Evolutionary conservation across 2,888 invertebrate species (phyloP).

Genomic region (Chouioia cunea): DNA sequence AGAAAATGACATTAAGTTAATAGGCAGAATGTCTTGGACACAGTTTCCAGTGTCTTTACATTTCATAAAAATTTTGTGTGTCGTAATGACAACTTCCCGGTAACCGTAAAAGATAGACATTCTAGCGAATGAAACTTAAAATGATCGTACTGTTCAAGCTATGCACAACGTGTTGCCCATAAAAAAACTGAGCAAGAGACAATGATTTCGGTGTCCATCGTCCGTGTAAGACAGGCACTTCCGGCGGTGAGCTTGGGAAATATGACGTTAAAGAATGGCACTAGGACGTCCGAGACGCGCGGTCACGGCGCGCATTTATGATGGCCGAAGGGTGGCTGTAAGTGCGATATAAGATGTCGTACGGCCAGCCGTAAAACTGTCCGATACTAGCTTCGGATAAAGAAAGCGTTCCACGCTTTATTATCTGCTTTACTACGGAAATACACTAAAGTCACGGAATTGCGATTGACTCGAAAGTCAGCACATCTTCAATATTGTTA

Average conservation of each 20-base stretch:
- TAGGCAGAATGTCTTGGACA: too few relatives aligned
- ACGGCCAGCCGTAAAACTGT: slow-evolving; percentile 54
- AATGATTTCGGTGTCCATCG: slow-evolving; percentile 1
- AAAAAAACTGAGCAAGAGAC: slow-evolving; percentile 1
- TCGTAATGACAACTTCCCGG: too few relatives aligned
- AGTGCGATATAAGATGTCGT: slow-evolving; percentile 57
- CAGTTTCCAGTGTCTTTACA: too few relatives aligned
- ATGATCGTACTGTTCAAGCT: neutral
- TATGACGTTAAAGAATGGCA: slow-evolving; percentile 31
- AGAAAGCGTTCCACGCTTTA: slow-evolving; percentile 54
- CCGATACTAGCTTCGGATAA: slow-evolving; percentile 44
- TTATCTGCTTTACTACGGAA: slow-evolving; percentile 58
- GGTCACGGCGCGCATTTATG: slow-evolving; percentile 52
- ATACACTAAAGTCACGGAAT: slow-evolving; percentile 55
- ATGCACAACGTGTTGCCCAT: neutral
- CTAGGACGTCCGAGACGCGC: slow-evolving; percentile 37
- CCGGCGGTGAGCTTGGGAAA: slow-evolving; percentile 11
- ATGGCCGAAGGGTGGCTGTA: slow-evolving; percentile 53
- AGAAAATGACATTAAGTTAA: too few relatives aligned
- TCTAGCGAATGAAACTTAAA: too few relatives aligned
- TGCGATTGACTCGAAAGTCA: slow-evolving; percentile 47
- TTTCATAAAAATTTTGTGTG: too few relatives aligned
- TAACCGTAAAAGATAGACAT: too few relatives aligned
- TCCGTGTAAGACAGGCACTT: slow-evolving; percentile 25
- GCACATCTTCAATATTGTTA: slow-evolving; percentile 25